These are phyloP conservation scores for Mesembrinibis cayennensis DNA, from an alignment of 2,113 vertebrate genomes.

Conservation along the genomic window DNA sequence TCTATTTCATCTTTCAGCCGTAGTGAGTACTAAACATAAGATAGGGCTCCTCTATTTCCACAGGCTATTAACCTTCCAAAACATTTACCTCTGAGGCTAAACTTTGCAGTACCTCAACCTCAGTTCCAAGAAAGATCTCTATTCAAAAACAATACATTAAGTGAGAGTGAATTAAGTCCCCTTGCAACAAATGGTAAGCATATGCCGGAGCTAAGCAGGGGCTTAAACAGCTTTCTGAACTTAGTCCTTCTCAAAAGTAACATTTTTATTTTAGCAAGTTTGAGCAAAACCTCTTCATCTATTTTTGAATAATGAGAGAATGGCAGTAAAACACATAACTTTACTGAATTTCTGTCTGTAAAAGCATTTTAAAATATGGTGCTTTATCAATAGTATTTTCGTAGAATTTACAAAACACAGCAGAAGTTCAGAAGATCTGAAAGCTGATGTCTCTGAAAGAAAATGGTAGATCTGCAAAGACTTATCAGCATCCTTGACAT, in stretches of 20 bases:
- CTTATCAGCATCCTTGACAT: background rate
- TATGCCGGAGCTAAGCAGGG: background rate
- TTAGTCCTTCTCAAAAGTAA: background rate
- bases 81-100: conserved; percentile 18
- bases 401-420: background rate
- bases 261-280: background rate
- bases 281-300: background rate
- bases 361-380: background rate
- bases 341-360: background rate
- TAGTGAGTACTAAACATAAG: conserved; percentile 8
- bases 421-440: background rate
- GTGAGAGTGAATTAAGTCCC: background rate
- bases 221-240: background rate
- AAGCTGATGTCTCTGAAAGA: background rate
- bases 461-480: background rate
- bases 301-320: background rate
- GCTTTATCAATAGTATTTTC: background rate
- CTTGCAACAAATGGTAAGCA: background rate
- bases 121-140: background rate
- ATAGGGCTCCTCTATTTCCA: conserved; percentile 16
- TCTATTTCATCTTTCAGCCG: conserved; percentile 3
- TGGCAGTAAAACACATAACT: background rate
- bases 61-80: conserved; percentile 57
- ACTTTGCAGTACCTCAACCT: background rate
- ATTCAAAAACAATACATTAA: background rate